phyloP scores from a whole-genome alignment of 2,113 vertebrate genomes.

The Thomomys bottae region DNA sequence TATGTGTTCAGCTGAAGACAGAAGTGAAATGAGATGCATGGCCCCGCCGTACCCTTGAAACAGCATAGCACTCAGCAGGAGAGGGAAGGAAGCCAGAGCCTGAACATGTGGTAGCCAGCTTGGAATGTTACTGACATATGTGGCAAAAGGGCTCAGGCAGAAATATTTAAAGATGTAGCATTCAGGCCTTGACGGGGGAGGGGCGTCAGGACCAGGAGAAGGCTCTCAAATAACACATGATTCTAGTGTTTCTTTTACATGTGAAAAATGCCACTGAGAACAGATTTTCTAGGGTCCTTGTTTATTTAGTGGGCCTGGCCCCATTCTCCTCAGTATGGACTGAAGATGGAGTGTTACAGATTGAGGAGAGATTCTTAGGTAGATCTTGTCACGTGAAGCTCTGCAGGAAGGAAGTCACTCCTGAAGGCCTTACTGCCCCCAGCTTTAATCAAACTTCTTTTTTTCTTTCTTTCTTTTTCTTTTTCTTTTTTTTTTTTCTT shows the following conservation, averaged over 20 bases:
- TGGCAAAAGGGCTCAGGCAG: conserved; percentile 79
- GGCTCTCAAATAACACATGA: not conserved
- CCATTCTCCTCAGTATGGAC: not conserved
- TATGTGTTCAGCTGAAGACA: conserved; percentile 59
- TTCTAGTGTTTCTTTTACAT: not conserved
- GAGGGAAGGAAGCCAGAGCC: conserved; percentile 69
- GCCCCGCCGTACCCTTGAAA: conserved; percentile 65
- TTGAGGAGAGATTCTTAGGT: not conserved
- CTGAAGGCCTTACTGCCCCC: not conserved
- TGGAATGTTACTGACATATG: conserved; percentile 77
- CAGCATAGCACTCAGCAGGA: conserved; percentile 29
- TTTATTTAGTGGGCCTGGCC: not conserved
- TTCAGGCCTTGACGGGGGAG: not conserved
- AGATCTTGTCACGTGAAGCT: not conserved
- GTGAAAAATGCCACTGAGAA: not conserved
- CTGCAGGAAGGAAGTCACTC: not conserved
- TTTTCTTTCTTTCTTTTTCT: too few relatives aligned
- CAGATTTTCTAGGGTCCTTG: not conserved
- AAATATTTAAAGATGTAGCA: conserved; percentile 81
- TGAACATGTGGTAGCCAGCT: conserved; percentile 84
- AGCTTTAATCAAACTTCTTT: not conserved
- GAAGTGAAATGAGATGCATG: conserved; percentile 43
- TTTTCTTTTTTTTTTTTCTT: too few relatives aligned
- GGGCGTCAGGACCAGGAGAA: conserved; percentile 2
- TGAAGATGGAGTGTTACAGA: not conserved